phyloP scores from a whole-genome alignment of 2,888 invertebrate genomes.

The Troides oblongomaculatus region DNA sequence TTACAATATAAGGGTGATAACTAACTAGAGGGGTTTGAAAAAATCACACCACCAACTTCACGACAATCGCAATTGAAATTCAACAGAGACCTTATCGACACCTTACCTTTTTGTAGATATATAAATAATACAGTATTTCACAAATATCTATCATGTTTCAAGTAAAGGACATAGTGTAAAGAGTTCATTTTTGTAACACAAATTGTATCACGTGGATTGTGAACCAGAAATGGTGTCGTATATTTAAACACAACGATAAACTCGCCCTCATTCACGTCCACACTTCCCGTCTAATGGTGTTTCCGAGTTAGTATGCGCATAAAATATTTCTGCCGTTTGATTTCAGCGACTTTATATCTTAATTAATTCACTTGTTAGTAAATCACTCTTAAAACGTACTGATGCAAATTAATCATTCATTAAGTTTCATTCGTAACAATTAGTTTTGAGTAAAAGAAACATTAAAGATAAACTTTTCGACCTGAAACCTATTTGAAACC shows the following conservation, averaged over 20 bases:
- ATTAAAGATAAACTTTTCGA: too few species aligned
- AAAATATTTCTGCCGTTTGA: conserved; percentile 13
- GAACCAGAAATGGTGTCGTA: conserved; percentile 11
- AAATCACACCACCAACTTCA: too few species aligned
- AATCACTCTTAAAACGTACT: not conserved
- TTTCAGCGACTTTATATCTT: conserved; percentile 10
- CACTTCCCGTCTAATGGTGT: conserved; percentile 21
- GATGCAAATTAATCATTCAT: not conserved
- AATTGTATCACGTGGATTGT: conserved; percentile 3
- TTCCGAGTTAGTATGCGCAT: conserved; percentile 24
- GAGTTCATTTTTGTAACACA: conserved; percentile 2
- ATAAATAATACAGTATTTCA: too few species aligned
- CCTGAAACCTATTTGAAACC: too few species aligned
- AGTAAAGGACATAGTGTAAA: not conserved
- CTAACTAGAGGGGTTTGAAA: too few species aligned
- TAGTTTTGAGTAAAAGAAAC: too few species aligned
- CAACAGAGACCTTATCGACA: too few species aligned
- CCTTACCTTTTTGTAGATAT: too few species aligned
- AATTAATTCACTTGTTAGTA: conserved; percentile 1
- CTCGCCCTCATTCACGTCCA: conserved; percentile 18
- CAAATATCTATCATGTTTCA: too few species aligned
- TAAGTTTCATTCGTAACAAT: too few species aligned
- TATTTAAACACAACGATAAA: conserved; percentile 19
- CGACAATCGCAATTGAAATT: too few species aligned
- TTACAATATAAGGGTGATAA: too few species aligned